These are phyloP conservation scores for Aurelia sp. DNA, from an alignment of 30 jellyfish, hydroid and myxozoan species.

Conservation along the genomic window DNA sequence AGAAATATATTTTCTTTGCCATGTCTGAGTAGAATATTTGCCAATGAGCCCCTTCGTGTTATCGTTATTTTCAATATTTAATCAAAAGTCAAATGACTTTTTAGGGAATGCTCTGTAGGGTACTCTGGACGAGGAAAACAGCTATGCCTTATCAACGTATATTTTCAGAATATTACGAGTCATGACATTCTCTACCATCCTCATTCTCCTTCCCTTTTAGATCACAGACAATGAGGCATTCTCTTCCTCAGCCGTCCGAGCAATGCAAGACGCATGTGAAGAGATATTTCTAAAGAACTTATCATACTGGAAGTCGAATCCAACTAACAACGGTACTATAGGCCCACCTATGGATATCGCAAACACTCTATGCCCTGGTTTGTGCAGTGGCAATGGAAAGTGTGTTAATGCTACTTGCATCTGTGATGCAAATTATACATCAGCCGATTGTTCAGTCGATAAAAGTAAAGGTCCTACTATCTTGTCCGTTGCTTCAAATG, in stretches of 20 bases:
- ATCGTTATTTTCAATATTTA: too few species aligned
- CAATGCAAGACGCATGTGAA: conserved; percentile 70
- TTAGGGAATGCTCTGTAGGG: too few species aligned
- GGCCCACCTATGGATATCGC: conserved; percentile 73
- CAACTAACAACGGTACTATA: conserved; percentile 26
- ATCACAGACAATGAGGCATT: conserved; percentile 43
- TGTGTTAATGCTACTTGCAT: conserved; percentile 76
- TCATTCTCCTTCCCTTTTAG: neutral
- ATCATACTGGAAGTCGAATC: conserved; percentile 45
- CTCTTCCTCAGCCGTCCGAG: conserved; percentile 38
- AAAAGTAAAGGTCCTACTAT: conserved; percentile 41
- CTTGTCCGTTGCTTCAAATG: conserved; percentile 41
- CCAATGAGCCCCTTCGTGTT: too few species aligned
- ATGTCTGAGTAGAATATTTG: too few species aligned
- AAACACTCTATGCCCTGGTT: conserved; percentile 65
- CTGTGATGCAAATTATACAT: conserved; percentile 59
- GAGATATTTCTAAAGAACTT: conserved; percentile 56
- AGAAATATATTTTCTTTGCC: too few species aligned
- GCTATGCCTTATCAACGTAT: too few species aligned
- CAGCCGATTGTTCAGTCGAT: conserved; percentile 78
- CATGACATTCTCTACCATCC: too few species aligned
- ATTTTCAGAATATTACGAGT: too few species aligned
- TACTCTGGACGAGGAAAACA: too few species aligned
- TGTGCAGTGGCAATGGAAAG: conserved; percentile 78
- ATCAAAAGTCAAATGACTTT: too few species aligned